phyloP scores from a whole-genome alignment of 2,113 vertebrate genomes.

The Labeo catla region DNA sequence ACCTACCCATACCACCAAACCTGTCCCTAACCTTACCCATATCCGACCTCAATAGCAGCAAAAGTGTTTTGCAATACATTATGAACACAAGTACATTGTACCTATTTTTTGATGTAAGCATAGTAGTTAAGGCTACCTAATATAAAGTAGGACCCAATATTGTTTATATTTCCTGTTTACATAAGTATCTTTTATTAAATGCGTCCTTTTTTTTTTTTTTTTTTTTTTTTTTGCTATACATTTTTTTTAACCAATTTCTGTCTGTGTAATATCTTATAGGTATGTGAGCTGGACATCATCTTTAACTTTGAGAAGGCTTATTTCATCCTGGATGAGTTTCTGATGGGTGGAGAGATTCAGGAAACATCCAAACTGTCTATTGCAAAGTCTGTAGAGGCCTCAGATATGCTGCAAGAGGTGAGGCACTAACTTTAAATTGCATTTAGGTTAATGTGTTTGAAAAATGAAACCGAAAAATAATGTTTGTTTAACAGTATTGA shows the following conservation, averaged over 20 bases:
- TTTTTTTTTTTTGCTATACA: conserved; percentile 8
- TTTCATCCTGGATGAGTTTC: conserved; percentile 98
- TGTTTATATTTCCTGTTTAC: background rate
- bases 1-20: too few species aligned
- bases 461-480: background rate
- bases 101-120: too few species aligned
- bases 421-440: conserved; percentile 55
- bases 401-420: conserved; percentile 98
- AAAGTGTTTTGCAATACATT: too few species aligned
- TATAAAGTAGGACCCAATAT: too few species aligned
- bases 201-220: background rate
- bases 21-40: too few species aligned
- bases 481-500: background rate
- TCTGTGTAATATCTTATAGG: conserved; percentile 70
- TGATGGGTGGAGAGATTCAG: conserved; percentile 94
- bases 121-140: too few species aligned
- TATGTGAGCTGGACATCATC: conserved; percentile 98
- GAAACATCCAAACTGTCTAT: conserved; percentile 93
- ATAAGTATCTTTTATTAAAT: too few species aligned
- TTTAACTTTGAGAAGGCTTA: conserved; percentile 99
- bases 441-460: background rate
- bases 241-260: conserved; percentile 15
- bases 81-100: too few species aligned
- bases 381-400: conserved; percentile 89
- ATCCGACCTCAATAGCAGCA: too few species aligned